Evolutionary conservation across 1,140 invertebrate genomes (phyloP).

Genomic region (Anthonomus grandis): DNA sequence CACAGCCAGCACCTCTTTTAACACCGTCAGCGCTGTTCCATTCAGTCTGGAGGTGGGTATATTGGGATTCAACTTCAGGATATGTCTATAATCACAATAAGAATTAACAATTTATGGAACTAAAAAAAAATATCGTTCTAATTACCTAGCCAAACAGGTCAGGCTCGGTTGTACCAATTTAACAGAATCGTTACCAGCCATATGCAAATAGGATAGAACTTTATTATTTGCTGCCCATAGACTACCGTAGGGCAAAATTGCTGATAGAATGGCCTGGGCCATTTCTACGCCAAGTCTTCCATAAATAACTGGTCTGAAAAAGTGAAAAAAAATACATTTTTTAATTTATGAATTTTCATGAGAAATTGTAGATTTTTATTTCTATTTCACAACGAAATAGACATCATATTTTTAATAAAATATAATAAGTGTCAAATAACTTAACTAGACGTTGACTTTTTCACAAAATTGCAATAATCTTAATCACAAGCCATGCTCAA

Average conservation of each 20-base stretch:
- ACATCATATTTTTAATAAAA: too few species aligned
- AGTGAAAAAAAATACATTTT: background rate
- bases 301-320: conserved; percentile 50
- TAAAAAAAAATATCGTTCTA: background rate
- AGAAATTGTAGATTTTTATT: too few species aligned
- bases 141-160: conserved; percentile 32
- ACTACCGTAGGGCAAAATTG: conserved; percentile 48
- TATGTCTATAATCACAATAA: conserved; percentile 9
- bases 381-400: too few species aligned
- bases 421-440: too few species aligned
- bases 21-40: conserved; percentile 30
- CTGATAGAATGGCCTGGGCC: conserved; percentile 47
- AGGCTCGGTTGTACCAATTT: conserved; percentile 21
- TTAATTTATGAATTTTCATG: background rate
- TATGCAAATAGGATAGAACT: conserved; percentile 43
- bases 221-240: conserved; percentile 49
- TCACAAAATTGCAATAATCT: too few species aligned
- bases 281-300: conserved; percentile 53
- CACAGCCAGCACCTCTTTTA: conserved; percentile 37
- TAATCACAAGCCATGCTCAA: too few species aligned
- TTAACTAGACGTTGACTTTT: too few species aligned
- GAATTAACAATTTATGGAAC: background rate
- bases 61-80: conserved; percentile 26
- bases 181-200: conserved; percentile 38
- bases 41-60: conserved; percentile 25